A percentile compares a stretch with the other conserved stretches of the same genome.
Evolutionary conservation across 1,140 invertebrate species (phyloP).

Genomic region (Drosophila parabipectinata): DNA sequence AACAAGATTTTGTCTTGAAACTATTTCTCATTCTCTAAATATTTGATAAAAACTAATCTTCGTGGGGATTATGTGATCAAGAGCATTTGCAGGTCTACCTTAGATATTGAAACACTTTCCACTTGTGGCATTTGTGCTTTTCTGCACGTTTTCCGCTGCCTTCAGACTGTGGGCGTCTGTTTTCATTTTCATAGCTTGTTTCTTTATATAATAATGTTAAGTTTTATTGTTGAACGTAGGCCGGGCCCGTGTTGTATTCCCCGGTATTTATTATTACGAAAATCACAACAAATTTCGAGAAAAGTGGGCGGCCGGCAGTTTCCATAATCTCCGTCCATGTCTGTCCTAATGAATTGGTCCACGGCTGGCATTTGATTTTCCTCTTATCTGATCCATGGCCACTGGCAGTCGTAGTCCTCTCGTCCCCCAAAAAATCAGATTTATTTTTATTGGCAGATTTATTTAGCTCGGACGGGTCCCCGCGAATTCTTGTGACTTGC

Average conservation of each 20-base stretch:
- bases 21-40: background rate
- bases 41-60: background rate
- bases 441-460: slow-evolving; percentile 58
- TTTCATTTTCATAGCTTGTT: slow-evolving; percentile 51
- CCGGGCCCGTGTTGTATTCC: slow-evolving; percentile 36
- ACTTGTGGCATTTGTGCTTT: slow-evolving; percentile 30
- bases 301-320: slow-evolving; percentile 51
- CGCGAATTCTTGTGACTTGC: slow-evolving; percentile 50
- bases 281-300: slow-evolving; percentile 27
- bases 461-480: slow-evolving; percentile 13
- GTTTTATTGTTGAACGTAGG: slow-evolving; percentile 52
- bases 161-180: slow-evolving; percentile 42
- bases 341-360: slow-evolving; percentile 46
- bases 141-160: slow-evolving; percentile 48
- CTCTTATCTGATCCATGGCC: slow-evolving; percentile 27
- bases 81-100: slow-evolving; percentile 2
- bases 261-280: slow-evolving; percentile 39
- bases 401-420: background rate
- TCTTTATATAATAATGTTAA: slow-evolving; percentile 52
- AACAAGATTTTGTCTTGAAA: background rate
- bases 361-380: slow-evolving; percentile 45
- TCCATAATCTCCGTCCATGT: slow-evolving; percentile 46
- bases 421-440: slow-evolving; percentile 21
- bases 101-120: slow-evolving; percentile 6
- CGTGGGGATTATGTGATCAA: background rate